Percentiles rank a stretch among this genome's conserved stretches.
Conservation (phyloP, 2,888 invertebrate species). For the Acrobasis consociella region DNA sequence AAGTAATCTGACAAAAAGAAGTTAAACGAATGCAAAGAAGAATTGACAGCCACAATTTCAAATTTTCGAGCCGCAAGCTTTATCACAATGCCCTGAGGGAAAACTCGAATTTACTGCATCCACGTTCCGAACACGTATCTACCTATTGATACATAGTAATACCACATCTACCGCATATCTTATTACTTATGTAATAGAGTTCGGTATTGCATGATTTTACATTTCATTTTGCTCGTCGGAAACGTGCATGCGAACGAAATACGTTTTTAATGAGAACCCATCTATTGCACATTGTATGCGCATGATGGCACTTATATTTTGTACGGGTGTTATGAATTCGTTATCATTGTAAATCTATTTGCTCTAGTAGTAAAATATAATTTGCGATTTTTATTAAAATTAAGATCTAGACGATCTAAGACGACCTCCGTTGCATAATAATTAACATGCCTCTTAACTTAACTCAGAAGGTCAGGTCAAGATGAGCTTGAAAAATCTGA, state of each 20-base stretch:
- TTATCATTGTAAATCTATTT: neutral
- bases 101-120: constrained; percentile 20
- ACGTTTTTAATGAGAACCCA: constrained; percentile 21
- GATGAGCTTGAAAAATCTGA: no score
- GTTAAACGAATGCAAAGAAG: neutral
- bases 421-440: no score
- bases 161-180: constrained; percentile 7
- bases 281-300: constrained; percentile 11
- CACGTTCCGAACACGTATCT: neutral
- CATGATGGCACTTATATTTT: constrained; percentile 5
- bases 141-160: neutral
- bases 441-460: no score
- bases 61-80: constrained; percentile 14
- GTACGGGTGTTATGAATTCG: neutral
- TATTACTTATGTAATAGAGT: neutral
- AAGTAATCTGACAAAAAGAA: neutral
- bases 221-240: neutral
- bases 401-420: no score
- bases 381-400: no score
- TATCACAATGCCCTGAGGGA: constrained; percentile 18
- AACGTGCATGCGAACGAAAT: constrained; percentile 16
- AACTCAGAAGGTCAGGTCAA: no score
- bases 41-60: constrained; percentile 6
- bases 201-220: neutral
- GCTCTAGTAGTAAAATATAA: no score